Conservation (phyloP, 2,888 invertebrate genomes). For the Carterocephalus palaemon region DNA sequence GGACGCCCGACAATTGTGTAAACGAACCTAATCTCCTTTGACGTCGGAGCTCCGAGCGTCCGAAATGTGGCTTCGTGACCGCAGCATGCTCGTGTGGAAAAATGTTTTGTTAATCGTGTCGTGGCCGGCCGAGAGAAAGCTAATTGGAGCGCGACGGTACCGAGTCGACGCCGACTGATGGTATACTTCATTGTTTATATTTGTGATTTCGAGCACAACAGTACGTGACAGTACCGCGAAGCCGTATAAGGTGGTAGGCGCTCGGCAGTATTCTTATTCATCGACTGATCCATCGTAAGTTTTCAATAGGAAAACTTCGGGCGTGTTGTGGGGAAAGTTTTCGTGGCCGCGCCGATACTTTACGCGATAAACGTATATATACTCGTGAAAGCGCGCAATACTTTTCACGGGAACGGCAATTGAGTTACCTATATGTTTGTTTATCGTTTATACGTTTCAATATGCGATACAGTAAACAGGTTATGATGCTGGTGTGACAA, state of each 20-base stretch:
- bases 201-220: conserved; percentile 18
- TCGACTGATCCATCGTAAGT: conserved; percentile 32
- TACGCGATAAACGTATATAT: conserved; percentile 22
- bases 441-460: no score
- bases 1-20: conserved; percentile 47
- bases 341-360: conserved; percentile 28
- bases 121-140: not conserved
- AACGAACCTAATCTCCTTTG: conserved; percentile 74
- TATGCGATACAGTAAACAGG: no score
- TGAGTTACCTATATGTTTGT: not conserved
- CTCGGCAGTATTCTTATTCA: conserved; percentile 30
- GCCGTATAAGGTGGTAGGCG: conserved; percentile 10
- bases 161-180: conserved; percentile 4
- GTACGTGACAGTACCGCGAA: conserved; percentile 6
- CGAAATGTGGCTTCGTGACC: conserved; percentile 46
- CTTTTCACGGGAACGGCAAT: conserved; percentile 1
- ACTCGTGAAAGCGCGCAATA: conserved; percentile 22
- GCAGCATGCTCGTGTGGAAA: conserved; percentile 35
- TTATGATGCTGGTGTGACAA: no score
- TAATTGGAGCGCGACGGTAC: conserved; percentile 3
- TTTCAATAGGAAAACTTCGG: conserved; percentile 31
- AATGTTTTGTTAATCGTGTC: conserved; percentile 29
- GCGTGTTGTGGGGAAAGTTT: conserved; percentile 29
- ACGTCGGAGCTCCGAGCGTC: conserved; percentile 43
- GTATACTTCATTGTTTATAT: conserved; percentile 13